Conservation (phyloP, 2,113 vertebrate species). For the Phalacrocorax brasilianus region DNA sequence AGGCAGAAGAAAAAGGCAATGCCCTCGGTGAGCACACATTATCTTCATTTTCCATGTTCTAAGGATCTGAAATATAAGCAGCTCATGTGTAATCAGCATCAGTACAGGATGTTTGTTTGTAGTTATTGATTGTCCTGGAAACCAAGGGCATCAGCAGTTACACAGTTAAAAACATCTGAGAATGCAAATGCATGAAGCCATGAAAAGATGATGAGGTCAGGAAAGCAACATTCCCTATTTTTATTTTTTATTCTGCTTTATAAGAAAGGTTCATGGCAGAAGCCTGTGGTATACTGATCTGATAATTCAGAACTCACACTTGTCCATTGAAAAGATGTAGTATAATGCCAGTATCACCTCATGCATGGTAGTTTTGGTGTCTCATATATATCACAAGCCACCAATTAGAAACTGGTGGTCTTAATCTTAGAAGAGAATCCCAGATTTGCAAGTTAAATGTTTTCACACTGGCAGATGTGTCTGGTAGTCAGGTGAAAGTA, state of each 20-base stretch:
- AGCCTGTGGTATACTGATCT: background rate
- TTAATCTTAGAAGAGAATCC: background rate
- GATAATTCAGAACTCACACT: background rate
- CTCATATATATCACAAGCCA: background rate
- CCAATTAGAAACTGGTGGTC: background rate
- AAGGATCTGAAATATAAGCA: background rate
- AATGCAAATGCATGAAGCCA: background rate
- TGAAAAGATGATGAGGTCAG: background rate
- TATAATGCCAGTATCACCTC: background rate
- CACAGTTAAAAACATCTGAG: background rate
- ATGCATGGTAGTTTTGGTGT: background rate
- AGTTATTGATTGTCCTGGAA: background rate
- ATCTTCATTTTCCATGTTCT: background rate
- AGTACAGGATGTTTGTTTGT: background rate
- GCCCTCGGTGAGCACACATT: background rate
- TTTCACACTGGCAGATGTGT: background rate
- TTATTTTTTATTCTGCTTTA: background rate
- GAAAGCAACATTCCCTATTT: background rate
- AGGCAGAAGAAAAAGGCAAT: background rate
- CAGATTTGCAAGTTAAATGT: background rate
- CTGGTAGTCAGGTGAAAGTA: background rate
- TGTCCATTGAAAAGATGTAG: background rate
- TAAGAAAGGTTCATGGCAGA: background rate
- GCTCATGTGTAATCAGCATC: background rate
- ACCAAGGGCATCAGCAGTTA: background rate